phyloP scores from a whole-genome alignment of 1,140 invertebrate genomes.

The Agraylea sexmaculata region DNA sequence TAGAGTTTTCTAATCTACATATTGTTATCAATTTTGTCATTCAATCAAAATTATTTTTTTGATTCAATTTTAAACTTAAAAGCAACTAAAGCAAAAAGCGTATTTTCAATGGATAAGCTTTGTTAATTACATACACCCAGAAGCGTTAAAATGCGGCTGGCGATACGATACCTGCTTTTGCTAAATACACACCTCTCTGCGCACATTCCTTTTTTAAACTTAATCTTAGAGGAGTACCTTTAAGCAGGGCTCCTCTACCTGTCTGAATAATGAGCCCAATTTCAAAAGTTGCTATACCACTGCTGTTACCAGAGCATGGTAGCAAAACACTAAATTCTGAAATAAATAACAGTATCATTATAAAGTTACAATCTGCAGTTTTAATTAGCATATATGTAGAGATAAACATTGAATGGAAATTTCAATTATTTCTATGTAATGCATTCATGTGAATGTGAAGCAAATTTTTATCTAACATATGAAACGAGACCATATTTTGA shows the following conservation, averaged over 20 bases:
- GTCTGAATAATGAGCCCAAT: slow-evolving; percentile 79
- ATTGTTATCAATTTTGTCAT: too few relatives aligned
- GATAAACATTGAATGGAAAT: too few relatives aligned
- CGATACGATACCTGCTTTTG: slow-evolving; percentile 46
- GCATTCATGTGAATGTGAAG: slow-evolving; percentile 4
- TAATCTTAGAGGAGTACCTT: slow-evolving; percentile 81
- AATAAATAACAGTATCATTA: too few relatives aligned
- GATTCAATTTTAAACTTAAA: too few relatives aligned
- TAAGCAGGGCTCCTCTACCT: slow-evolving; percentile 59
- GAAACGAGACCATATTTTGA: too few relatives aligned
- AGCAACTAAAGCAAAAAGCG: too few relatives aligned
- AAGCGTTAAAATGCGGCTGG: slow-evolving; percentile 45
- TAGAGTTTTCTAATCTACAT: too few relatives aligned
- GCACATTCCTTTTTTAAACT: slow-evolving; percentile 89
- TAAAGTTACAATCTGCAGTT: too few relatives aligned
- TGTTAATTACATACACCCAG: slow-evolving; percentile 17
- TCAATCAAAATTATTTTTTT: too few relatives aligned
- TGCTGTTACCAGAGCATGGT: slow-evolving; percentile 79
- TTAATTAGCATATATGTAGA: too few relatives aligned
- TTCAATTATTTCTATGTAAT: background rate
- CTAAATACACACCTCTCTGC: slow-evolving; percentile 70
- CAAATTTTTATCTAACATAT: slow-evolving; percentile 15
- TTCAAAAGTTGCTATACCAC: slow-evolving; percentile 77
- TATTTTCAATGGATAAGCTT: too few relatives aligned
- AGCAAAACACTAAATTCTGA: slow-evolving; percentile 84